Evolutionary conservation across 2,888 invertebrate genomes (phyloP).

Genomic region (Chymomyza fuscimana): DNA sequence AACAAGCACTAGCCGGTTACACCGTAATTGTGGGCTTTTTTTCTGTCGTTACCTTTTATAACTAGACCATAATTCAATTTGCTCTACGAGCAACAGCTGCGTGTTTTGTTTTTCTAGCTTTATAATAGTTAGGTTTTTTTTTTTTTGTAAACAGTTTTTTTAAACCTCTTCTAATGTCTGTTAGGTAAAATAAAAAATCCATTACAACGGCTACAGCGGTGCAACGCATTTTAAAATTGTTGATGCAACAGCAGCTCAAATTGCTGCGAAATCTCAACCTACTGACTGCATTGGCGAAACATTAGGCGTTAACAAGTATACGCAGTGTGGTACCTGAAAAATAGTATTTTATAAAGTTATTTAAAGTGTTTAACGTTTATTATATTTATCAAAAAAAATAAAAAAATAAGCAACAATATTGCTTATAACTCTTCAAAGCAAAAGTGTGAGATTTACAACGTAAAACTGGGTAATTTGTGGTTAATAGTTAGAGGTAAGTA

Average conservation of each 20-base stretch:
- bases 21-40: too few relatives aligned
- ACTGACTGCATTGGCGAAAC: conserved; percentile 69
- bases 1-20: not conserved
- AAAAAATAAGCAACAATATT: not conserved
- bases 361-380: not conserved
- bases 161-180: not conserved
- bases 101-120: not conserved
- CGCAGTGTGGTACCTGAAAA: conserved; percentile 35
- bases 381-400: not conserved
- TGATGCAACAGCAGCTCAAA: conserved; percentile 79
- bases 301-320: conserved; percentile 53
- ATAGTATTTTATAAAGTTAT: not conserved
- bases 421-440: not conserved
- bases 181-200: conserved; percentile 54
- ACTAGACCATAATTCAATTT: not conserved
- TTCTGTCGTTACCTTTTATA: not conserved
- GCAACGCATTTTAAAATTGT: conserved; percentile 78
- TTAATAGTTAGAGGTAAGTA: conserved; percentile 74
- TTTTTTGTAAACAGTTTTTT: too few relatives aligned
- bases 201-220: conserved; percentile 79
- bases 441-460: conserved; percentile 26
- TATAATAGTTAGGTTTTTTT: not conserved
- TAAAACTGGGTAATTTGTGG: conserved; percentile 78
- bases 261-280: conserved; percentile 77
- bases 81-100: not conserved